Evolutionary conservation across 1,140 invertebrate genomes (phyloP).

Genomic region (Aphis gossypii): DNA sequence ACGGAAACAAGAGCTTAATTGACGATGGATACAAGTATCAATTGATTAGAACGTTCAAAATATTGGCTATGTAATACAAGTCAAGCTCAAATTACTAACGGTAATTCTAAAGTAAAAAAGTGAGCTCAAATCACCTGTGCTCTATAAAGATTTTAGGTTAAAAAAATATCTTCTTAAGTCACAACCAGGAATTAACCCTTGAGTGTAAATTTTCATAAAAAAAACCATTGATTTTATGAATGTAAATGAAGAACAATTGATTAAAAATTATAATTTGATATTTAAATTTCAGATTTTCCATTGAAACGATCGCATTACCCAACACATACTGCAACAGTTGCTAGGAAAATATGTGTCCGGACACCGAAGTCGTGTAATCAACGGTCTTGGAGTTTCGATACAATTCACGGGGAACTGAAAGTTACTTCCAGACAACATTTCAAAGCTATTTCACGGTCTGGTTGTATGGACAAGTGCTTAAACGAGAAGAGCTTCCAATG

Average conservation of each 20-base stretch:
- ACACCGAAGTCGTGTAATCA: slow-evolving; percentile 9
- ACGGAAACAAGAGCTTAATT: too few species aligned
- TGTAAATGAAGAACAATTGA: background rate
- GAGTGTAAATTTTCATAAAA: too few species aligned
- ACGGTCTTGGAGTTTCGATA: slow-evolving; percentile 47
- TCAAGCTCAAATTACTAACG: too few species aligned
- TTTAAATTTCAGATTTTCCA: slow-evolving; percentile 49
- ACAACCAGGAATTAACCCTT: too few species aligned
- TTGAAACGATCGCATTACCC: slow-evolving; percentile 42
- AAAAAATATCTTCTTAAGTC: too few species aligned
- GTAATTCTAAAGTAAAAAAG: too few species aligned
- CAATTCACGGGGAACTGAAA: slow-evolving; percentile 47
- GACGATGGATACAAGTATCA: too few species aligned
- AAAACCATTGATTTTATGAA: background rate
- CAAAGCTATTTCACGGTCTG: background rate
- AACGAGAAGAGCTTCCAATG: slow-evolving; percentile 46
- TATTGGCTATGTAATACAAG: too few species aligned
- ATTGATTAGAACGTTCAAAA: too few species aligned
- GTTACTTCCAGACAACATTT: slow-evolving; percentile 21
- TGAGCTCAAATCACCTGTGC: too few species aligned
- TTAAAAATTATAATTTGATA: background rate
- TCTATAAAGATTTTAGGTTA: too few species aligned
- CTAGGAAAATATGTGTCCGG: slow-evolving; percentile 43
- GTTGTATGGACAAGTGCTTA: slow-evolving; percentile 48
- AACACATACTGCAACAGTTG: background rate